phyloP scores from a whole-genome alignment of 2,888 invertebrate genomes.

The Eupelmus urozonus region DNA sequence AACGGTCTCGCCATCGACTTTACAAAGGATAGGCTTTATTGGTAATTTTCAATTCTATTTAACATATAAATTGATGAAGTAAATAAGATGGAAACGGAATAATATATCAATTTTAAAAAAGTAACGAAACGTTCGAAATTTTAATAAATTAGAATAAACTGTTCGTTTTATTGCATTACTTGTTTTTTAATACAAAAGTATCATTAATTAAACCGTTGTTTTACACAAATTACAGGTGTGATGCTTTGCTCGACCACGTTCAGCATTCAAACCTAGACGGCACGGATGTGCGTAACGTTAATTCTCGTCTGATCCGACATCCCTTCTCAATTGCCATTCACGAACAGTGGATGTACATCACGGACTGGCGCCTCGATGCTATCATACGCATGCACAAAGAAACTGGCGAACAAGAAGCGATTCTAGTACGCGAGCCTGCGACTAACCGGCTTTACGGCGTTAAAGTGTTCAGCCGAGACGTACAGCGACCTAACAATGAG shows the following conservation, averaged over 20 bases:
- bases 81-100: too few species aligned
- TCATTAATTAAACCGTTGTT: background rate
- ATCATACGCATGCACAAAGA: conserved; percentile 93
- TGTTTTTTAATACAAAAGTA: background rate
- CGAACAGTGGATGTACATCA: conserved; percentile 95
- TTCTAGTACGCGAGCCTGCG: conserved; percentile 92
- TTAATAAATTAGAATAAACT: too few species aligned
- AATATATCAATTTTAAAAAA: too few species aligned
- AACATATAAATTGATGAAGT: background rate
- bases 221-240: conserved; percentile 79
- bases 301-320: conserved; percentile 90
- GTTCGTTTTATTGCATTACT: too few species aligned
- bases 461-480: conserved; percentile 88
- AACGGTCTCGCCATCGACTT: conserved; percentile 97
- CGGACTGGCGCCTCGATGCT: conserved; percentile 97
- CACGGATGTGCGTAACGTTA: conserved; percentile 92
- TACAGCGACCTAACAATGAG: conserved; percentile 83
- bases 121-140: too few species aligned
- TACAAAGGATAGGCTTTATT: conserved; percentile 91
- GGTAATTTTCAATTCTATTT: conserved; percentile 77
- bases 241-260: conserved; percentile 96
- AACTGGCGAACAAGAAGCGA: conserved; percentile 91
- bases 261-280: conserved; percentile 96
- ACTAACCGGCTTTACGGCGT: conserved; percentile 95
- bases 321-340: conserved; percentile 95